Evolutionary conservation across 2,888 invertebrate genomes (phyloP).

Genomic region (Seira ritae): DNA sequence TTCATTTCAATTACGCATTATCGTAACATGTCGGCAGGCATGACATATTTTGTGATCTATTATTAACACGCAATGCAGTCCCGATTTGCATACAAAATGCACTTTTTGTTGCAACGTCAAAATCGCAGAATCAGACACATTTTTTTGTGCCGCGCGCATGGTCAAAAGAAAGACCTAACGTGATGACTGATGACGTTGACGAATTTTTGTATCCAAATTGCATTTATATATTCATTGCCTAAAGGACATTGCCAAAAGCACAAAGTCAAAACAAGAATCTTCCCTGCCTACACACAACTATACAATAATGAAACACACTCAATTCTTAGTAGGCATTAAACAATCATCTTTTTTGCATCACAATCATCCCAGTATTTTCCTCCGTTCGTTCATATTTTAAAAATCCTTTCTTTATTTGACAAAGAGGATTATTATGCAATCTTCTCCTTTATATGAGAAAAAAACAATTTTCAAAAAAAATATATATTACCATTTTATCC

Average conservation of each 20-base stretch:
- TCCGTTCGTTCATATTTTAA: constrained; percentile 38
- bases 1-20: no score
- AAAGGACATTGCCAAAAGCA: constrained; percentile 5
- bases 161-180: constrained; percentile 9
- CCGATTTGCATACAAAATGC: background rate
- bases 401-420: constrained; percentile 45
- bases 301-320: no score
- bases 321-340: background rate
- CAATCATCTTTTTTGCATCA: constrained; percentile 7
- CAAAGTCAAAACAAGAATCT: background rate
- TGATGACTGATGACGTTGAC: constrained; percentile 16
- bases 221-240: background rate
- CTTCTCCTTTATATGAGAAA: background rate
- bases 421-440: constrained; percentile 32
- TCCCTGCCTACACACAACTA: constrained; percentile 3
- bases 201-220: background rate
- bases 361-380: constrained; percentile 25
- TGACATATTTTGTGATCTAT: background rate
- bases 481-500: constrained; percentile 34
- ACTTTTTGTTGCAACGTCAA: constrained; percentile 1
- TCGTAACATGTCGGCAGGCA: background rate
- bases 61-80: constrained; percentile 10
- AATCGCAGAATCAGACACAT: background rate
- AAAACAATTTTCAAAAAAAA: constrained; percentile 7
- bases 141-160: background rate